A percentile compares a stretch with the other conserved stretches of the same genome.
These are phyloP conservation scores for Aspidiotus destructor DNA, from an alignment of 2,888 invertebrate genomes.

Conservation along the genomic window DNA sequence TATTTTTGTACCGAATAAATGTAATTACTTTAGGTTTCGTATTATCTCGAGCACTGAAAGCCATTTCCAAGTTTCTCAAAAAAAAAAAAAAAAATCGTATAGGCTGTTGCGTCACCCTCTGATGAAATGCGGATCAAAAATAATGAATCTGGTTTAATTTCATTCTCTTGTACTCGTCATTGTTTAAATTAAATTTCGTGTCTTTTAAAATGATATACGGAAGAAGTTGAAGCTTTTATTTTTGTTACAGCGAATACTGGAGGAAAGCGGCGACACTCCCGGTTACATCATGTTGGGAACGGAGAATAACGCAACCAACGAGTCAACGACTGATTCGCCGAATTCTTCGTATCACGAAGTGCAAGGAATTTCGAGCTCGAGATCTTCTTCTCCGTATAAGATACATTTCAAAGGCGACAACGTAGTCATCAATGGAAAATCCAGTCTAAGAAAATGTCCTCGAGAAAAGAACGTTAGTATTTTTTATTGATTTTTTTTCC, in stretches of 20 bases:
- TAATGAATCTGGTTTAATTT: no score
- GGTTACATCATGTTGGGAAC: conserved; percentile 27
- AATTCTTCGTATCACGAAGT: conserved; percentile 25
- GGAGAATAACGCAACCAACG: conserved; percentile 42
- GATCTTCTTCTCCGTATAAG: conserved; percentile 62
- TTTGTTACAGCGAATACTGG: conserved; percentile 20
- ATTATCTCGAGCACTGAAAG: no score
- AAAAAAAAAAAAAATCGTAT: no score
- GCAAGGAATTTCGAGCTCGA: conserved; percentile 45
- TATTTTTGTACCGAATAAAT: no score
- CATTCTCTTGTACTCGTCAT: no score
- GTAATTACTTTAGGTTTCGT: no score
- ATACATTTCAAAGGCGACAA: conserved; percentile 79
- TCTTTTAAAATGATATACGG: no score
- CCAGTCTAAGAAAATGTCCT: conserved; percentile 60
- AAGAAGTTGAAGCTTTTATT: no score
- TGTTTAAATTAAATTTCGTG: no score
- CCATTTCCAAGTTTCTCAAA: no score
- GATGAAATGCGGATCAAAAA: no score
- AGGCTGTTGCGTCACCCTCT: no score
- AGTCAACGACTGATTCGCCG: conserved; percentile 54
- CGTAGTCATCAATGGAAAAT: conserved; percentile 79
- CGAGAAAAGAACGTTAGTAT: conserved; percentile 51
- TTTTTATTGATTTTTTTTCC: not conserved
- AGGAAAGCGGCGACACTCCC: conserved; percentile 20